Evolutionary conservation across 1,140 invertebrate genomes (phyloP).

Genomic region (Branchinecta lindahli): DNA sequence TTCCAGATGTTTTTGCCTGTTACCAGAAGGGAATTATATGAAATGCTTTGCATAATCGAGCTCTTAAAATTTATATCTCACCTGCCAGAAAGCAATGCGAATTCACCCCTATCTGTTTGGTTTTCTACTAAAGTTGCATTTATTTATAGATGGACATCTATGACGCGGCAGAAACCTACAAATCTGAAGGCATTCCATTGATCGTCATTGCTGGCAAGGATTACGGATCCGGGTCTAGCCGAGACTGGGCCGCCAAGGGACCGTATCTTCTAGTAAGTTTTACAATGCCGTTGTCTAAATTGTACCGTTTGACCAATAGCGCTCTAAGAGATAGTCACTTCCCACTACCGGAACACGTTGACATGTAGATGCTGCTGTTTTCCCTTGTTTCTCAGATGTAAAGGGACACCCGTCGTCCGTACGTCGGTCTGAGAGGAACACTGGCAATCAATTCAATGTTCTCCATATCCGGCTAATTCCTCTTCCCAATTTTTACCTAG

Average conservation of each 20-base stretch:
- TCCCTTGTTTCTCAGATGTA: too few relatives aligned
- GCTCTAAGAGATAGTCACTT: not conserved
- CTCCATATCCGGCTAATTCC: too few relatives aligned
- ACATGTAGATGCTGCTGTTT: not conserved
- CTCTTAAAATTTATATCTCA: too few relatives aligned
- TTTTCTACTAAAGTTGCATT: slow-evolving; percentile 19
- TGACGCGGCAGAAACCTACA: slow-evolving; percentile 82
- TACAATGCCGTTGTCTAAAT: not conserved
- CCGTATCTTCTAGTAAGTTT: slow-evolving; percentile 66
- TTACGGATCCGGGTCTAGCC: slow-evolving; percentile 87
- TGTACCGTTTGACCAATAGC: not conserved
- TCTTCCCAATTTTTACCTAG: too few relatives aligned
- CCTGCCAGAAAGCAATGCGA: too few relatives aligned
- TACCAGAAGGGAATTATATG: too few relatives aligned
- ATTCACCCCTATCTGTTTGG: too few relatives aligned
- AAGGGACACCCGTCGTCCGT: too few relatives aligned
- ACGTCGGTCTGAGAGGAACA: too few relatives aligned
- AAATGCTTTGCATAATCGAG: too few relatives aligned
- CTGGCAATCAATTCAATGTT: too few relatives aligned
- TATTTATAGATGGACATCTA: slow-evolving; percentile 66
- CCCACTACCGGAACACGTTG: not conserved
- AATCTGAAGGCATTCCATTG: slow-evolving; percentile 47
- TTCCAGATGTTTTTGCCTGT: too few relatives aligned
- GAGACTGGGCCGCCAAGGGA: slow-evolving; percentile 98
- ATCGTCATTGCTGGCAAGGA: slow-evolving; percentile 91